Evolutionary conservation across 1,140 invertebrate species (phyloP).

Genomic region (Lucilia sericata): DNA sequence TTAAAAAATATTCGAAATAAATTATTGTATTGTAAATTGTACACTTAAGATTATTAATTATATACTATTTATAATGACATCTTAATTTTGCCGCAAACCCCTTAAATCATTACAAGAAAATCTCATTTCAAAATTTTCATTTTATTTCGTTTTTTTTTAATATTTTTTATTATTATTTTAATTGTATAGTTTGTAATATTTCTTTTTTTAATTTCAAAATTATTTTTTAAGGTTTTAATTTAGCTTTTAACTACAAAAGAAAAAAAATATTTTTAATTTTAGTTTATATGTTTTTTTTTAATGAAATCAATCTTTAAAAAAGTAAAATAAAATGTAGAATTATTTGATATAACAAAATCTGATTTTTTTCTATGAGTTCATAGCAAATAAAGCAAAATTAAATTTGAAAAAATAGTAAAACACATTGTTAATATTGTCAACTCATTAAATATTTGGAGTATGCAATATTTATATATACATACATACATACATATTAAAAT

Average conservation of each 20-base stretch:
- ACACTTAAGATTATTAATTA: slow-evolving; percentile 5
- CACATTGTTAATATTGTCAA: slow-evolving; percentile 19
- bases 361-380: slow-evolving; percentile 31
- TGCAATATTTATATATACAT: slow-evolving; percentile 25
- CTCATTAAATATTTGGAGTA: not conserved
- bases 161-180: not conserved
- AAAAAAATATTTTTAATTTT: not conserved
- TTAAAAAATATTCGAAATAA: not conserved
- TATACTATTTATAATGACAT: slow-evolving; percentile 21
- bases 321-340: not conserved
- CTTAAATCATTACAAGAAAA: not conserved
- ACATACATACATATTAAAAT: slow-evolving; percentile 14
- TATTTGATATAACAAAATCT: not conserved
- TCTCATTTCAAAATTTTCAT: slow-evolving; percentile 31
- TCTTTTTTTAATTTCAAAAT: slow-evolving; percentile 7
- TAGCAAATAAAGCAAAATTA: slow-evolving; percentile 24
- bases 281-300: not conserved
- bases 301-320: not conserved
- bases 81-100: not conserved
- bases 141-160: not conserved
- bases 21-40: slow-evolving; percentile 8
- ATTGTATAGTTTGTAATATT: slow-evolving; percentile 14
- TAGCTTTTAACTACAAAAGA: not conserved
- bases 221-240: not conserved
- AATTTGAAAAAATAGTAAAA: not conserved